A percentile compares a stretch with the other conserved stretches of the same genome.
Conservation (phyloP, 2,888 invertebrate genomes). For the Entomobrya proxima region DNA sequence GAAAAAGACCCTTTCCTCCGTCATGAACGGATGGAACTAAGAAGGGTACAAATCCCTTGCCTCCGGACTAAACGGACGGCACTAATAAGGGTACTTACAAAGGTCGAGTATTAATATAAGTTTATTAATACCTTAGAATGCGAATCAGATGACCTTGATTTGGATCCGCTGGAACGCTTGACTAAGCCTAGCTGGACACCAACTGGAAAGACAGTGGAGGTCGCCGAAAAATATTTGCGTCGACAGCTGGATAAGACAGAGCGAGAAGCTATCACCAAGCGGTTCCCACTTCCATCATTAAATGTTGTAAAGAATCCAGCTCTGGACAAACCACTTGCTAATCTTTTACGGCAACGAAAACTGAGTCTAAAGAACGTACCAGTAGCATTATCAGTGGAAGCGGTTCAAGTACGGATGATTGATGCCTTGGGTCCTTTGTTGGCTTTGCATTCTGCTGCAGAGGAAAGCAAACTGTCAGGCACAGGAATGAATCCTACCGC, state of each 20-base stretch:
- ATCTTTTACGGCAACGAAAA: background rate
- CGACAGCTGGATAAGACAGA: background rate
- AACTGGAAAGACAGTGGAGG: background rate
- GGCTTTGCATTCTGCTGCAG: background rate
- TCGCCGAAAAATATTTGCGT: background rate
- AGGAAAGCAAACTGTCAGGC: background rate
- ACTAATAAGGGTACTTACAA: too few relatives aligned
- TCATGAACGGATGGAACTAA: too few relatives aligned
- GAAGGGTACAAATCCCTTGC: too few relatives aligned
- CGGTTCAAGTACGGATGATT: background rate
- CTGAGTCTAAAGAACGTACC: background rate
- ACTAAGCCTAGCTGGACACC: too few relatives aligned
- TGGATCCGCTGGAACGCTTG: too few relatives aligned
- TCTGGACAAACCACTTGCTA: background rate
- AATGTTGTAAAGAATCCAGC: background rate
- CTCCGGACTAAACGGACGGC: too few relatives aligned
- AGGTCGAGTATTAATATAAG: too few relatives aligned
- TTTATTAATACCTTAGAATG: too few relatives aligned
- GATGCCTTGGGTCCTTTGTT: background rate
- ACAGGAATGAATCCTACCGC: background rate
- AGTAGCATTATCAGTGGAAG: background rate
- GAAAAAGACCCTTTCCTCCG: too few relatives aligned
- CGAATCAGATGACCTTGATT: too few relatives aligned
- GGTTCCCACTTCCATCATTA: background rate
- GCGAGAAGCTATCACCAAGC: background rate